Conservation (phyloP, 2,113 vertebrate genomes). For the Macquaria australasica region DNA sequence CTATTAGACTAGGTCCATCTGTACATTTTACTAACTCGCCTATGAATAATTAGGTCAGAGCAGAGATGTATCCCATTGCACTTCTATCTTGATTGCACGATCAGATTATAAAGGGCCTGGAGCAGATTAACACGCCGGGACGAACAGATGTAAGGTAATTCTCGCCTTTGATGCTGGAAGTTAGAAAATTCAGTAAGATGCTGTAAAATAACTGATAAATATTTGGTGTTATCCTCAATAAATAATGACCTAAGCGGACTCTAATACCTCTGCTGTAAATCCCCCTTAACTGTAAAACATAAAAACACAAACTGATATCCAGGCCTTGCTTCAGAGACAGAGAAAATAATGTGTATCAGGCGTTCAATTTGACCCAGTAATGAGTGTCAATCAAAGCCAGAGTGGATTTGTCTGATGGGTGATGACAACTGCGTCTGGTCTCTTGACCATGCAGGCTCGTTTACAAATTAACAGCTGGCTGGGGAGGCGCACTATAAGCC, state of each 20-base stretch:
- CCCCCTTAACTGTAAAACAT: not conserved
- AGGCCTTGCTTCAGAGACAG: not conserved
- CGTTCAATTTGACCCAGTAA: constrained; percentile 13
- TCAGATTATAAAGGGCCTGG: constrained; percentile 72
- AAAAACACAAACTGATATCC: not conserved
- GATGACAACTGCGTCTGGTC: constrained; percentile 80
- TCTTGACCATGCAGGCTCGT: constrained; percentile 64
- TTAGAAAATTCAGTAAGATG: not conserved
- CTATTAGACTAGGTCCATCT: constrained; percentile 45
- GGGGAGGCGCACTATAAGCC: constrained; percentile 4
- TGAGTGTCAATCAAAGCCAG: constrained; percentile 63
- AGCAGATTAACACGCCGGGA: constrained; percentile 62
- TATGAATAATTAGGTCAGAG: constrained; percentile 79
- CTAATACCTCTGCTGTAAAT: not conserved
- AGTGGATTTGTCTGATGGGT: constrained; percentile 59
- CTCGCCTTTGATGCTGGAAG: constrained; percentile 53
- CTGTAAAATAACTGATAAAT: constrained; percentile 6
- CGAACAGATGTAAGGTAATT: constrained; percentile 66
- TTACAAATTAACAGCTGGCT: constrained; percentile 73
- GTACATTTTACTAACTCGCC: constrained; percentile 43
- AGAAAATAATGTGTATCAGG: not conserved
- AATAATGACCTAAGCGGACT: not conserved
- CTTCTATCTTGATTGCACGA: constrained; percentile 61
- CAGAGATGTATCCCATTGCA: constrained; percentile 65
- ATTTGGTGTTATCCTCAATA: not conserved